phyloP scores from a whole-genome alignment of 1,140 invertebrate genomes.

The Manduca sexta region DNA sequence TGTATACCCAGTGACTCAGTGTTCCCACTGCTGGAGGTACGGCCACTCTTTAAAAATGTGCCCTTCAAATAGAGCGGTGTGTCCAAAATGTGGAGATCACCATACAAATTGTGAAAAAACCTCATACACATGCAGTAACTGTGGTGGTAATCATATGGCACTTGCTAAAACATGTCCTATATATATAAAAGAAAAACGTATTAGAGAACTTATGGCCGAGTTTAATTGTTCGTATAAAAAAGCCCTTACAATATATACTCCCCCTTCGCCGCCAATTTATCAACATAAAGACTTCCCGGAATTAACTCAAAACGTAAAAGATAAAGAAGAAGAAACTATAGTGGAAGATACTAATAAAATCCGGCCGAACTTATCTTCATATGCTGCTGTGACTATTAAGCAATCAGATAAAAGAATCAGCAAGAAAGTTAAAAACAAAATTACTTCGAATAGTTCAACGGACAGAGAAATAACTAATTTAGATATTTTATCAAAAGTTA shows the following conservation, averaged over 20 bases:
- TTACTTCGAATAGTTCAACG: too few species aligned
- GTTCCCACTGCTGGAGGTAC: constrained; percentile 16
- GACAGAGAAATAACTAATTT: too few species aligned
- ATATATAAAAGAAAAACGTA: constrained; percentile 22
- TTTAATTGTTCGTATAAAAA: constrained; percentile 17
- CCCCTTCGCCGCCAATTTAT: too few species aligned
- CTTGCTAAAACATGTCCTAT: constrained; percentile 18
- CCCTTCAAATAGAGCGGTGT: constrained; percentile 16
- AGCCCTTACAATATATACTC: constrained; percentile 6
- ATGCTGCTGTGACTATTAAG: too few species aligned
- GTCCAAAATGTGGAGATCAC: constrained; percentile 21
- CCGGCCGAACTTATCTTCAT: too few species aligned
- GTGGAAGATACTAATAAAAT: too few species aligned
- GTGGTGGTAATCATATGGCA: constrained; percentile 17
- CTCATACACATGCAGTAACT: constrained; percentile 22
- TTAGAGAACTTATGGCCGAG: constrained; percentile 18
- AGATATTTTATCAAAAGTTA: too few species aligned
- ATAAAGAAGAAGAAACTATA: too few species aligned
- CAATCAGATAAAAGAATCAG: too few species aligned
- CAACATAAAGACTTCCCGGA: too few species aligned
- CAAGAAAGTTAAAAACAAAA: too few species aligned
- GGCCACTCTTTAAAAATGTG: constrained; percentile 14
- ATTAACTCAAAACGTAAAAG: neutral
- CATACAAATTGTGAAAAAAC: constrained; percentile 24
- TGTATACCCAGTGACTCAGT: constrained; percentile 4